Evolutionary conservation across 2,888 invertebrate genomes (phyloP), one percentile per base, ranked within the genome.

Genomic region (Exocentrus adspersus): DNA sequence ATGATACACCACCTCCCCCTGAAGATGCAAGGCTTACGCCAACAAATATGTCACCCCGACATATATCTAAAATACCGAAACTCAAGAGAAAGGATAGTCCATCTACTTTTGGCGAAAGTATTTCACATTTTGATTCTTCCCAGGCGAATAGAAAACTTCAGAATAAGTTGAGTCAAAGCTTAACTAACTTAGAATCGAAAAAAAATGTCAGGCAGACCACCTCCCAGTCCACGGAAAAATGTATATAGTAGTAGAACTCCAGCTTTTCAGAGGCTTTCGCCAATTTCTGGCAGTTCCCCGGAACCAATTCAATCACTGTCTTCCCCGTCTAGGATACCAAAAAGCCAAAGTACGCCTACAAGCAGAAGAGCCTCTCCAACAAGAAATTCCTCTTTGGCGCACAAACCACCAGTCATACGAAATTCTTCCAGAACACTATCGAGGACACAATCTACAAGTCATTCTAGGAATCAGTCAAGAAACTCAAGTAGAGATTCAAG

Each of bases 231-330:
- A 0, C 73, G 73, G 30, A 72, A 68, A 37, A 65, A 50, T 7
- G 65, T 62, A n/a, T 60, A 71, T 50, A 67, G 59, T 50, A 67
- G 59, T 37, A 75, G 73, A 50, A 65, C 71, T 9, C 69, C 75
- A 1, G 78, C 80, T 4, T 80, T 81, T 65, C 77, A 78, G 60
- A 75, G 78, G 60, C 71, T 82, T 19, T 82, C 82, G 19, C 82
- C 82, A 24, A 81, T 82, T 60, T 28, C 57, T 67, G 81, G 82
- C 30, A 82, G 82, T 72, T 81, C 81, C n/a, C 82, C 82, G 37
- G 82, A 83, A 69, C 77, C 79, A 70, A 78, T 75, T 68, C 76
- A 81, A 74, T 75, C 77, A 19, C 72, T 78, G 79, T 81, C 82
- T 80, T 82, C 82, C 79, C 81, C 81, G 7, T 77, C 79, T 28